Evolutionary conservation across 2,113 vertebrate species (phyloP), one percentile per base, ranked within the genome.

Genomic region (Setophaga kirtlandii): DNA sequence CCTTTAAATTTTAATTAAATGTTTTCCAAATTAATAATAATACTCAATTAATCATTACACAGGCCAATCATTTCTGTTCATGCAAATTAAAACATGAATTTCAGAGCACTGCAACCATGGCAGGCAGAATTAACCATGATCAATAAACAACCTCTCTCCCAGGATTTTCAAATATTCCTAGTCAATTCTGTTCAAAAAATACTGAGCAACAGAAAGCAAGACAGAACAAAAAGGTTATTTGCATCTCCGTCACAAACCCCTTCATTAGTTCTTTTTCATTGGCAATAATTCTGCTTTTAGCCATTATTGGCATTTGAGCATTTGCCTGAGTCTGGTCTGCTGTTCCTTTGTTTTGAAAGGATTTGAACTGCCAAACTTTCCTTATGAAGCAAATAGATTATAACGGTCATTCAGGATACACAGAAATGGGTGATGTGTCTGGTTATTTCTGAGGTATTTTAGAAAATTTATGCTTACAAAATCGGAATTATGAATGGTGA

Each of bases 151-250:
- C 3, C 12, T 25, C 14, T 70, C 23, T 79, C 23, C 20, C 7
- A 91, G 46, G 33, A 65, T 69, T 90, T 49, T 79, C 28, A 81
- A 71, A 93, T 73, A 69, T 69, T 94, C 28, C n/a, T 55, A 15
- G 65, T 77, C 79, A 89, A 87, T 89, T 91, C 35, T 85, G 9
- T 77, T 85, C 58, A 70, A 50, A 95, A 95, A 95, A 85, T 55
- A 65, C 50, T 17, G 18, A 91, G 53, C 4, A 81, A 64, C 18
- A 79, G 37, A 59, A 76, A 78, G 44, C 30, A 24, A 50, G 14
- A 64, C 10, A 37, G 5, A 37, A 53, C 41, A 52, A 55, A 67
- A 37, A 20, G 8, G 1, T 79, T 64, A 87, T 91, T 93, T 83
- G 55, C 59, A 90, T 89, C 46, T 89, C 59, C 73, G 4, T 76